Conservation (phyloP, 2,797 vertebrate genomes). For the Pseudochirops cupreus region DNA sequence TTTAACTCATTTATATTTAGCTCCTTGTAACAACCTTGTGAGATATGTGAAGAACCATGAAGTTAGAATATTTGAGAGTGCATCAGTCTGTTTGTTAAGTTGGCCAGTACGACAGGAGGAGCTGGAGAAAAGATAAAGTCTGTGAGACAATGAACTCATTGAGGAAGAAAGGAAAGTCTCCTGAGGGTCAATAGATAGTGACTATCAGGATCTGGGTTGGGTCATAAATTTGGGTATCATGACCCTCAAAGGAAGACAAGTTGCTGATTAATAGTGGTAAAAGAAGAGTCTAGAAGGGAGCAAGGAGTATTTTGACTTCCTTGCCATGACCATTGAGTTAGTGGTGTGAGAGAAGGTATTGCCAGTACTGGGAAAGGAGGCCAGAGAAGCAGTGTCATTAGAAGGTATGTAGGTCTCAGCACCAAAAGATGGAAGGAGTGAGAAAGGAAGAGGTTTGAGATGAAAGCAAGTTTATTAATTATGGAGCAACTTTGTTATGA, state of each 20-base stretch:
- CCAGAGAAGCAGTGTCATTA: neutral
- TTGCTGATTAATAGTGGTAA: neutral
- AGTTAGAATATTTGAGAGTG: neutral
- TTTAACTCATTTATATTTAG: neutral
- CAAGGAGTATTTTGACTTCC: neutral
- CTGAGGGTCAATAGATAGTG: neutral
- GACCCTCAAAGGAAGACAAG: neutral
- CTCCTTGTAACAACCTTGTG: neutral
- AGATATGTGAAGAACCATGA: neutral
- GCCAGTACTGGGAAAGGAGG: neutral
- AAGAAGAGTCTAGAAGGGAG: neutral
- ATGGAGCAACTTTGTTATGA: neutral
- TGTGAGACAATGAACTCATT: neutral
- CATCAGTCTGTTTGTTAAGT: neutral
- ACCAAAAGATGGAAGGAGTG: neutral
- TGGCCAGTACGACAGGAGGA: neutral
- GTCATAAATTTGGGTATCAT: neutral
- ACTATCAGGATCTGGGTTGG: neutral
- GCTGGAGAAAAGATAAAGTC: neutral
- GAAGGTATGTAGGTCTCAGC: neutral
- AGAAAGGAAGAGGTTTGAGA: neutral
- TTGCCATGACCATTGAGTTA: neutral
- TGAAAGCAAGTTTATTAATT: neutral
- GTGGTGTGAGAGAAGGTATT: neutral
- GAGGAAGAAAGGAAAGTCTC: neutral